Evolutionary conservation across 1,140 invertebrate genomes (phyloP).

Genomic region (Dryas iulia): DNA sequence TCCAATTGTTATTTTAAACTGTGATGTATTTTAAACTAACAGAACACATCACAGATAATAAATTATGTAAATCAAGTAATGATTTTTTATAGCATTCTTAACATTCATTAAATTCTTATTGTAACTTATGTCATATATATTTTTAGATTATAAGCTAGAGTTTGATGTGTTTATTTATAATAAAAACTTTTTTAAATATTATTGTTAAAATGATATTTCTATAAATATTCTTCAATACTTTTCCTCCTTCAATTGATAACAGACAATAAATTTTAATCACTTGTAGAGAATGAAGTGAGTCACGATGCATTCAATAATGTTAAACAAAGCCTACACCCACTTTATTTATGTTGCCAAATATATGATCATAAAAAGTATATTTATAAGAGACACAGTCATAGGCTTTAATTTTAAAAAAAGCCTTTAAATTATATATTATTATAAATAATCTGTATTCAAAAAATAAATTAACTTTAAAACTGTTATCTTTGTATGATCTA

Average conservation of each 20-base stretch:
- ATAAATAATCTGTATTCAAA: neutral
- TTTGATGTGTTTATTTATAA: too few species aligned
- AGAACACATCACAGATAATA: neutral
- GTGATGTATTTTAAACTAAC: neutral
- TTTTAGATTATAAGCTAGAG: too few species aligned
- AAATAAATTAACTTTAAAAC: neutral
- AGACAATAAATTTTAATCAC: slow-evolving; percentile 14
- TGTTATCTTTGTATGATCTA: neutral
- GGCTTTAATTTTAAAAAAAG: neutral
- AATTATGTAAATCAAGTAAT: neutral
- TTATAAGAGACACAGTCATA: neutral
- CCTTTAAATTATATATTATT: too few species aligned
- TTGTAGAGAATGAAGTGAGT: neutral
- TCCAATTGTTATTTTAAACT: neutral
- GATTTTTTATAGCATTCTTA: neutral
- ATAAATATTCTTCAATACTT: too few species aligned
- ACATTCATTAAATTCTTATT: neutral
- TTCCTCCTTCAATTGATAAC: neutral
- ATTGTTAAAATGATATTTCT: too few species aligned
- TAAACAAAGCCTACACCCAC: slow-evolving; percentile 11
- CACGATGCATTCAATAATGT: slow-evolving; percentile 3
- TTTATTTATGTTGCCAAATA: slow-evolving; percentile 8
- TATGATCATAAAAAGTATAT: neutral
- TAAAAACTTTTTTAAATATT: too few species aligned
- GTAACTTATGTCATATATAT: too few species aligned